phyloP scores from a whole-genome alignment of 2,888 invertebrate species.

The Lydus trimaculatus region DNA sequence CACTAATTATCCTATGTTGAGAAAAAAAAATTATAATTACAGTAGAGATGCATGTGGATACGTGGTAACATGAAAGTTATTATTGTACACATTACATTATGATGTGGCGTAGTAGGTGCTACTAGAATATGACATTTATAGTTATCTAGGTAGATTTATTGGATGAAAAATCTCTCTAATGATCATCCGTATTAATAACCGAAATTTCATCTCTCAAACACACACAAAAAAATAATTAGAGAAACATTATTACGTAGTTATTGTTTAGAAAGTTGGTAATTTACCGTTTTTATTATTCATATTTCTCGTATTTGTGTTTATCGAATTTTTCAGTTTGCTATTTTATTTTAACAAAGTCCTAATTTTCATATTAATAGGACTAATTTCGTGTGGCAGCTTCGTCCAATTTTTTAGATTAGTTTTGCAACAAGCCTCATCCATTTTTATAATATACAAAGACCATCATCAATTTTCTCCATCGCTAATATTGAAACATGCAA shows the following conservation, averaged over 20 bases:
- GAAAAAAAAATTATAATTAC: conserved; percentile 45
- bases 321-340: neutral
- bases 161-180: neutral
- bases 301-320: neutral
- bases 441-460: neutral
- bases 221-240: too few relatives aligned
- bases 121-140: neutral
- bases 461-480: neutral
- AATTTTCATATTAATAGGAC: neutral
- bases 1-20: conserved; percentile 45
- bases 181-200: too few relatives aligned
- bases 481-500: neutral
- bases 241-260: too few relatives aligned
- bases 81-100: neutral
- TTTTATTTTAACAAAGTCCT: neutral
- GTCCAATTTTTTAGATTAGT: neutral
- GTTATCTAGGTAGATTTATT: neutral
- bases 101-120: neutral
- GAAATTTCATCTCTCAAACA: neutral
- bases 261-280: neutral
- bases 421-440: neutral
- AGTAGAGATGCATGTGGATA: conserved; percentile 1
- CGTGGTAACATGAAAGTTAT: neutral
- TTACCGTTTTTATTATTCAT: neutral
- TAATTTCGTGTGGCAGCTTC: neutral